Percentiles rank a stretch among this genome's conserved stretches.
These are phyloP conservation scores for Scolopax mira DNA, from an alignment of 2,113 vertebrate genomes.

Conservation along the genomic window DNA sequence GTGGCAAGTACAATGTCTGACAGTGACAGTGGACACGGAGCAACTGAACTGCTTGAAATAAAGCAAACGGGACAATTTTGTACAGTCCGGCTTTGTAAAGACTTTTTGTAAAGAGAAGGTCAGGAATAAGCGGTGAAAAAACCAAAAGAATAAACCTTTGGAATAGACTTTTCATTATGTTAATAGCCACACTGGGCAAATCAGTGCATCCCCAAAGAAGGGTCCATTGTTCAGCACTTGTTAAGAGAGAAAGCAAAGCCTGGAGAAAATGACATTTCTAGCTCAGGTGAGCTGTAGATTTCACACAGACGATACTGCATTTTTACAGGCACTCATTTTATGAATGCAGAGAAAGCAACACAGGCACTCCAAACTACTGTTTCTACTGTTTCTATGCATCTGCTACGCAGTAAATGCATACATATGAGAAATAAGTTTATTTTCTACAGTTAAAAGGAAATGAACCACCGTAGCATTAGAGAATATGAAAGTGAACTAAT, in stretches of 20 bases:
- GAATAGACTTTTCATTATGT: background rate
- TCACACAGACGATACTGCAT: background rate
- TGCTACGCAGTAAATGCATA: background rate
- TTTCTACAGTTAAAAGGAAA: background rate
- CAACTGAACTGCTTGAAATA: background rate
- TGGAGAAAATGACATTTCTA: background rate
- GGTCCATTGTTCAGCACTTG: background rate
- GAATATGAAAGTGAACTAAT: background rate
- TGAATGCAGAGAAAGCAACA: background rate
- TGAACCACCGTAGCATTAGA: background rate
- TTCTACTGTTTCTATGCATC: background rate
- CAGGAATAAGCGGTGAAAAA: background rate
- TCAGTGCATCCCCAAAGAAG: background rate
- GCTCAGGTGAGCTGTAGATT: background rate
- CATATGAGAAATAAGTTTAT: background rate
- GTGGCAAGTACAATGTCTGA: background rate
- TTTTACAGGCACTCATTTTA: background rate
- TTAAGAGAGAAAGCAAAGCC: background rate
- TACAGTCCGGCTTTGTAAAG: background rate
- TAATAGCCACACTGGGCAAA: background rate
- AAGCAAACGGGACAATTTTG: background rate
- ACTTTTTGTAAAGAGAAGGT: background rate
- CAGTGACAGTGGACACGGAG: fast-evolving
- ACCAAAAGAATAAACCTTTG: background rate
- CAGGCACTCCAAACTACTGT: background rate